These are phyloP conservation scores for Anodontia alba DNA, from an alignment of 2,888 invertebrate species.

Conservation along the genomic window DNA sequence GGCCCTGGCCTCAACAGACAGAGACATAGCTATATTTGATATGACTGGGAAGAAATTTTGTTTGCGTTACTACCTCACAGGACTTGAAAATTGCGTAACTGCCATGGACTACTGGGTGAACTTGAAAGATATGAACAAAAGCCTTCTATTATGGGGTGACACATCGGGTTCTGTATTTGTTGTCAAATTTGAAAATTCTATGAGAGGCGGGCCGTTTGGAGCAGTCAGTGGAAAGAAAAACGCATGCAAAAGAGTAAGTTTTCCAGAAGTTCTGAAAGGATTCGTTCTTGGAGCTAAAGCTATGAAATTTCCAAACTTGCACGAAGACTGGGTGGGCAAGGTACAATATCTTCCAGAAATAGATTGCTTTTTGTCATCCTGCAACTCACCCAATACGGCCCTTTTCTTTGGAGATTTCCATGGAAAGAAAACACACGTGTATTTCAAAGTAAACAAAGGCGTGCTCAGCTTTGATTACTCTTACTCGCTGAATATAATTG, in stretches of 20 bases:
- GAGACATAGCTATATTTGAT: slow-evolving; percentile 91
- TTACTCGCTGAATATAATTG: slow-evolving; percentile 77
- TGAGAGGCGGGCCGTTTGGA: slow-evolving; percentile 72
- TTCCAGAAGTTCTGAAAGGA: slow-evolving; percentile 68
- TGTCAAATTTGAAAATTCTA: slow-evolving; percentile 68
- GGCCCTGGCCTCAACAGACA: slow-evolving; percentile 91
- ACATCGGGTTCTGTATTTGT: slow-evolving; percentile 88
- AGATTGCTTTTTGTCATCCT: slow-evolving; percentile 90
- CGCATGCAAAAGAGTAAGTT: slow-evolving; percentile 63
- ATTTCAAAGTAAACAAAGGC: slow-evolving; percentile 87
- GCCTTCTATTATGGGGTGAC: slow-evolving; percentile 91
- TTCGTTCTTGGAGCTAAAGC: slow-evolving; percentile 86
- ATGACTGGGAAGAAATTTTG: slow-evolving; percentile 88
- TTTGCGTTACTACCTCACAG: slow-evolving; percentile 86
- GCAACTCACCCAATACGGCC: slow-evolving; percentile 87
- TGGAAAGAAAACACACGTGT: slow-evolving; percentile 85
- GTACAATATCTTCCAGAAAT: slow-evolving; percentile 89
- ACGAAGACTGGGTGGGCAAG: slow-evolving; percentile 90
- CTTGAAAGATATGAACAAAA: slow-evolving; percentile 86
- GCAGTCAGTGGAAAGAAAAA: slow-evolving; percentile 60
- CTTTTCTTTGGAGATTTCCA: slow-evolving; percentile 88
- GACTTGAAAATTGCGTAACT: slow-evolving; percentile 88
- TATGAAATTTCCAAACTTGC: slow-evolving; percentile 86
- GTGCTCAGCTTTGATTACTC: slow-evolving; percentile 84
- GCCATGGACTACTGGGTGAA: slow-evolving; percentile 88